Base-by-base conservation (phyloP, 2,888 invertebrate genomes). In the Ophonus ardosiacus region DNA sequence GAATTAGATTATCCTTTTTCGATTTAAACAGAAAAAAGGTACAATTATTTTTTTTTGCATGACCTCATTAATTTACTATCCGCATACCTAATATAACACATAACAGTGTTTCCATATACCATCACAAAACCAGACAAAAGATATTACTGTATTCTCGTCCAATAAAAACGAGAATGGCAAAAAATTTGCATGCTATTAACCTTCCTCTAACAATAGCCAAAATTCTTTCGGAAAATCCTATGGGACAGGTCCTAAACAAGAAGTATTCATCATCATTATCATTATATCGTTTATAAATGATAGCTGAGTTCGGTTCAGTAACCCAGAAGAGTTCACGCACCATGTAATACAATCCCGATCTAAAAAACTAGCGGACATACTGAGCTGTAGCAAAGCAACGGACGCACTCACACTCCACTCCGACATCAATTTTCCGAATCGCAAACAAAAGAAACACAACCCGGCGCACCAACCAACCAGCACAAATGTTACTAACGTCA, bases 351-450 rank as follows among this genome's bases (percentile, higher is more conserved):
- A 68, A 68, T 68, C 68, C 68, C 15, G 31, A 68, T 31, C 68
- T 68, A 68, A 68, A 68, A 68, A 68, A 68, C 68, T 38, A 68
- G 68, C 68, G 40, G 40, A 68, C 68, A 38, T 68, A 68, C 68
- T 24, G 63, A 68, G 24, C 59, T 17, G 59, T 31, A 68, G 31
- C 15, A 68, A 68, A 13, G 24, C 24, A 59, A 65, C 31, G 65
- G 31, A 65, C 65, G 65, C 31, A 31, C 31, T 31, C 43, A 6
- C 40, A 68, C 68, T 68, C 8, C 40, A 68, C 68, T 68, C 8
- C 68, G 61, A 68, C 68, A 68, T 68, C 68, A 68, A 68, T 68
- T 68, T 68, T 68, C 68, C 68, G 68, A 68, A 68, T 68, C 68
- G 68, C 68, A 68, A 68, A 68, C 68, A 68, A 68, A 68, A 68